Conservation (phyloP, 2,888 invertebrate genomes). For the Noctua janthina region DNA sequence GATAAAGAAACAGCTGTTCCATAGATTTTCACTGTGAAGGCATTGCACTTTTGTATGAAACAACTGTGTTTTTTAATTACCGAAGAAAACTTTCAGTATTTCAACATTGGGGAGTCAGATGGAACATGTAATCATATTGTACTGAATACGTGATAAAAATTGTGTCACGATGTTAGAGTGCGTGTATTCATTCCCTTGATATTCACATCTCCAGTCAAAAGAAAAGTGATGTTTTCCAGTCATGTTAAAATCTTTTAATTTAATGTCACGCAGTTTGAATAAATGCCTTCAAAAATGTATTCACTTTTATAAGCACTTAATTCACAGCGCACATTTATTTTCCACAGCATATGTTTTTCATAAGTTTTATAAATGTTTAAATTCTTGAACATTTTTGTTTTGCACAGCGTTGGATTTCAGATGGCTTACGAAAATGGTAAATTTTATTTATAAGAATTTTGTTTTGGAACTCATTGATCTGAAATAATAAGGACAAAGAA, state of each 20-base stretch:
- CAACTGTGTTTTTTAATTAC: neutral
- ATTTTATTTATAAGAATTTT: constrained; percentile 64
- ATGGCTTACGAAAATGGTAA: constrained; percentile 87
- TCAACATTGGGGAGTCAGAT: neutral
- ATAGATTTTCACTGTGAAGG: neutral
- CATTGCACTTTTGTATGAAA: neutral
- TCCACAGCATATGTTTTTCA: constrained; percentile 58
- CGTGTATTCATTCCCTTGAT: neutral
- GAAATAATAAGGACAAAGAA: neutral
- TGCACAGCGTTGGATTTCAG: constrained; percentile 88
- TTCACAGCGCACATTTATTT: constrained; percentile 68
- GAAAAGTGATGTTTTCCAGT: neutral
- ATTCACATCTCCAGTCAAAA: neutral
- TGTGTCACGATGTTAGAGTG: neutral
- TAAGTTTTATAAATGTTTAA: constrained; percentile 64
- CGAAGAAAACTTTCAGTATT: neutral
- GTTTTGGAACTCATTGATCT: constrained; percentile 14
- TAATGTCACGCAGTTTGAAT: constrained; percentile 55
- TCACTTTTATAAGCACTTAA: constrained; percentile 57
- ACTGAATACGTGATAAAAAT: neutral
- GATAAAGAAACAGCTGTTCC: neutral
- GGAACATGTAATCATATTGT: neutral
- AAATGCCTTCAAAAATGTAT: constrained; percentile 47
- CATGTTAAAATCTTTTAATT: too few species aligned
- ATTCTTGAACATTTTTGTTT: constrained; percentile 80